phyloP scores from a whole-genome alignment of 2,113 vertebrate species.

The Entosphenus tridentatus region DNA sequence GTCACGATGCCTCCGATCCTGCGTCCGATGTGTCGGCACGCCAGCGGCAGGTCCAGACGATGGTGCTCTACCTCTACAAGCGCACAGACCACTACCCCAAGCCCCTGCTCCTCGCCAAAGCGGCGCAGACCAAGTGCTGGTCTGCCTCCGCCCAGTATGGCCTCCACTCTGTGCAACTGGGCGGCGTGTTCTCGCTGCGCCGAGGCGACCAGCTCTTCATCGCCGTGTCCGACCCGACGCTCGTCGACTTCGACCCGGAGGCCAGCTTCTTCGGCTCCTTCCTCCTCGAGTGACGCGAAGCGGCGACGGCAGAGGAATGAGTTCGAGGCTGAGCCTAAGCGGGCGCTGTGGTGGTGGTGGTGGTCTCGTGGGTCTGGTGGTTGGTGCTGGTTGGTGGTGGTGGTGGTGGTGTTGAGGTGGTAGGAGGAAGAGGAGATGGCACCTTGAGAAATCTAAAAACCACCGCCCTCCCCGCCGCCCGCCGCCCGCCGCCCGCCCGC shows the following conservation, averaged over 20 bases:
- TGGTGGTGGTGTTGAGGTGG: too few relatives aligned
- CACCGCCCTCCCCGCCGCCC: too few relatives aligned
- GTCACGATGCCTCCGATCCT: too few relatives aligned
- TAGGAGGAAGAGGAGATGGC: too few relatives aligned
- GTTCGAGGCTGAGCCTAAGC: too few relatives aligned
- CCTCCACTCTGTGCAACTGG: conserved; percentile 54
- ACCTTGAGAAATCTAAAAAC: too few relatives aligned
- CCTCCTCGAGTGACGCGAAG: conserved; percentile 22
- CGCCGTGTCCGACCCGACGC: conserved; percentile 42
- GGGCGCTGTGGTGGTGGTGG: too few relatives aligned
- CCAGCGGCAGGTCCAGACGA: conserved; percentile 11
- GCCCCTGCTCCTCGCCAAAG: conserved; percentile 50
- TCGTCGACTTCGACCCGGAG: conserved; percentile 31
- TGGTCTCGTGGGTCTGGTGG: too few relatives aligned
- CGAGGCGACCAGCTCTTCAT: conserved; percentile 47
- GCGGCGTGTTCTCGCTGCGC: conserved; percentile 45
- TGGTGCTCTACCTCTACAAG: conserved; percentile 53
- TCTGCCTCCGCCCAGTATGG: conserved; percentile 41
- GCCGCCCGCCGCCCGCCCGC: too few relatives aligned
- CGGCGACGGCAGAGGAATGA: too few relatives aligned
- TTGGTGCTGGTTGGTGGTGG: too few relatives aligned
- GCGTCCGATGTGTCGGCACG: too few relatives aligned
- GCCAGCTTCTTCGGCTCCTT: conserved; percentile 54
- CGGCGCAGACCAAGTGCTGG: conserved; percentile 59
- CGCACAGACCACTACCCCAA: conserved; percentile 32